Base-by-base conservation (phyloP, 2,113 vertebrate genomes). In the Oenanthe melanoleuca region DNA sequence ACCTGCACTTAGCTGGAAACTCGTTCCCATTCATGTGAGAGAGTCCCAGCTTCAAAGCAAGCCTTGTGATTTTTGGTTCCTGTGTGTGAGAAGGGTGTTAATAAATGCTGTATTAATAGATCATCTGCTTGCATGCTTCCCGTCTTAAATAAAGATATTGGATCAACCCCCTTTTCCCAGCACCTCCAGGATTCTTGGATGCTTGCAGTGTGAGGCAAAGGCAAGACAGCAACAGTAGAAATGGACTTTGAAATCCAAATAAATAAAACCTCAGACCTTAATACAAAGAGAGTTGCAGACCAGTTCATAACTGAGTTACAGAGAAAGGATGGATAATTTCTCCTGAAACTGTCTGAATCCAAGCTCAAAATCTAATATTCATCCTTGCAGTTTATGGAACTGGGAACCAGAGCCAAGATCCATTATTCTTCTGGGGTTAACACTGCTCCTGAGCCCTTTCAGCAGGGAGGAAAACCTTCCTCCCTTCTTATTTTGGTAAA, bases 1-100 rank as follows among this genome's bases (percentile, higher is more conserved):
- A 97, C 96, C 96, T 96, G 96, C 33, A 2, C 66, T 67, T 86
- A 49, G 77, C 75, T 93, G 93, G 92, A 92, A 97, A 88, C 37
- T 56, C 2, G 0, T 82, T 92, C 60, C 71, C 55, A 33, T 34
- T 75, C 82, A 70, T 67, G 50, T 38, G 93, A 90, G 64, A 81
- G 60, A 93, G 38, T 24, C 70, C 77, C 38, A 56, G 78, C 89
- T 93, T 95, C 96, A 97, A 97, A 96, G 94, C 55, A 53, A 92
- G 59, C 77, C 83, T 77, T 87, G 67, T 65, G 94, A 93, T 26
- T 88, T 86, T 96, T 60, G 70, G 85, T 97, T 96, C 92, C 89
- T 93, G 86, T 79, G 77, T 69, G 70, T 82, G 55, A 94, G 90
- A 93, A 93, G 88, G n/a, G 21, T 78, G 92, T 95, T 96, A 95